Percentiles rank a stretch among this genome's conserved stretches.
Evolutionary conservation across 2,888 invertebrate species (phyloP).

Genomic region (Gibbula magus): DNA sequence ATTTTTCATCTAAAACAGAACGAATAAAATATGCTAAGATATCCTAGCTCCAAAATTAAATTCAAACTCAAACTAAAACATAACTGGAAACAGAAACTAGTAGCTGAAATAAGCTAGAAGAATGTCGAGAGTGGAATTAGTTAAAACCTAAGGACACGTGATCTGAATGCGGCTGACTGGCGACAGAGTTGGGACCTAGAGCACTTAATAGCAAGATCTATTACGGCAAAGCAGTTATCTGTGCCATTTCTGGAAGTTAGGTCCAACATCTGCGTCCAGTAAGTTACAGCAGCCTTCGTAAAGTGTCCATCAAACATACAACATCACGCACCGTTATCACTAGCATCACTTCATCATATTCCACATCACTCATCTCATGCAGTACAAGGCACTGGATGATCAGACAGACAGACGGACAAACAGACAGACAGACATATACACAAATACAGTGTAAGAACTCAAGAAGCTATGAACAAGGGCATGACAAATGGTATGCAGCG

Average conservation of each 20-base stretch:
- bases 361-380: neutral
- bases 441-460: too few relatives aligned
- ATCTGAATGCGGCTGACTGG: too few relatives aligned
- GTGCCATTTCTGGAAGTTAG: neutral
- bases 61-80: too few relatives aligned
- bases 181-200: neutral
- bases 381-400: conserved; percentile 7
- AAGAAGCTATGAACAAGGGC: too few relatives aligned
- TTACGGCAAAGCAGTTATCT: conserved; percentile 1
- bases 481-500: neutral
- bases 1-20: too few relatives aligned
- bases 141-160: too few relatives aligned
- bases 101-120: too few relatives aligned
- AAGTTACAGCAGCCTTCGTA: neutral
- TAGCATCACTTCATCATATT: neutral
- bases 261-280: neutral
- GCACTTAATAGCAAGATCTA: neutral
- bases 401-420: neutral
- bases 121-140: too few relatives aligned
- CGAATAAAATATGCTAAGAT: too few relatives aligned
- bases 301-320: neutral
- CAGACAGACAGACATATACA: neutral
- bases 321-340: neutral
- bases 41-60: too few relatives aligned
- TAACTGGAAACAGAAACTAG: too few relatives aligned